A percentile compares a stretch with the other conserved stretches of the same genome.
These are phyloP conservation scores for Athene cunicularia DNA, from an alignment of 2,113 vertebrate genomes.

Conservation along the genomic window DNA sequence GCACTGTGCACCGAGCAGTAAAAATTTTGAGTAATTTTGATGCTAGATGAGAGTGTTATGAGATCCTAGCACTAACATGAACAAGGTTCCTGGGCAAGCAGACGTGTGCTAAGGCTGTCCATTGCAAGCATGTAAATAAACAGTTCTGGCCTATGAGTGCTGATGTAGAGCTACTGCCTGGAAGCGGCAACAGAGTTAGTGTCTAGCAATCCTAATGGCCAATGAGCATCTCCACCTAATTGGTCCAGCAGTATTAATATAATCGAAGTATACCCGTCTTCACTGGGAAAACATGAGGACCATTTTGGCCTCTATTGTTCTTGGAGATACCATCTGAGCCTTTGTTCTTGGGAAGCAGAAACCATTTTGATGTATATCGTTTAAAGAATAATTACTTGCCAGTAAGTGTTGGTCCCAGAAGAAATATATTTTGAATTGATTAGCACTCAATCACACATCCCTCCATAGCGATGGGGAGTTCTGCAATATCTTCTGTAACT, in stretches of 20 bases:
- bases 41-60: not conserved
- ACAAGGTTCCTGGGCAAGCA: not conserved
- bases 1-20: not conserved
- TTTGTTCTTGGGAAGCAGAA: slow-evolving; percentile 28
- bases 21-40: not conserved
- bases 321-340: not conserved
- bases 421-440: slow-evolving; percentile 21
- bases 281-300: not conserved
- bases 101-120: not conserved
- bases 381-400: slow-evolving; percentile 40
- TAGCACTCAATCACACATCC: not conserved
- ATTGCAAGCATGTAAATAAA: not conserved
- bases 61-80: not conserved
- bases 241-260: not conserved
- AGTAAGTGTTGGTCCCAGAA: slow-evolving; percentile 22
- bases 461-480: not conserved
- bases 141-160: not conserved
- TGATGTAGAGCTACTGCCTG: not conserved
- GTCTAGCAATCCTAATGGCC: not conserved
- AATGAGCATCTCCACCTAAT: not conserved
- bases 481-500: not conserved
- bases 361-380: not conserved
- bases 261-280: not conserved
- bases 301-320: not conserved
- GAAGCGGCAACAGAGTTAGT: not conserved